phyloP scores from a whole-genome alignment of 2,113 vertebrate genomes.

The Lepisosteus oculatus region DNA sequence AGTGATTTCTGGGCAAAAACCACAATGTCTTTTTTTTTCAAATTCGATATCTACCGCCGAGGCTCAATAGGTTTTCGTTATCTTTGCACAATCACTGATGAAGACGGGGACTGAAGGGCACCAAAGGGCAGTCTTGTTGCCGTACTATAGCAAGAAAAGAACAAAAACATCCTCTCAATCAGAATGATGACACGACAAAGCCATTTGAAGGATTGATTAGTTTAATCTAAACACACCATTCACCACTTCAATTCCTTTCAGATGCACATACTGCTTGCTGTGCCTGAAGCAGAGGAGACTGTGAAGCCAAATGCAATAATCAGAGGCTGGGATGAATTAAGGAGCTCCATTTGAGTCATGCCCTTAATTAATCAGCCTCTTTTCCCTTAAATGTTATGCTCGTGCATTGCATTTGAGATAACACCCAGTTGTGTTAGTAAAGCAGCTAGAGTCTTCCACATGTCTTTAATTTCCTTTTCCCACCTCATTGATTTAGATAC shows the following conservation, averaged over 20 bases:
- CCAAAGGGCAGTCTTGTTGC: not conserved
- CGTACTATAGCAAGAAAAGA: not conserved
- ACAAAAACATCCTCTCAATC: constrained; percentile 50
- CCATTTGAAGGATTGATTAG: constrained; percentile 51
- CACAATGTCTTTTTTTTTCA: not conserved
- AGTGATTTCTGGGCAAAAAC: not conserved
- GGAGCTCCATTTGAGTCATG: not conserved
- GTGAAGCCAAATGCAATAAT: constrained; percentile 60
- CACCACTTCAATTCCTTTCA: constrained; percentile 58
- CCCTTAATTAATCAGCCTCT: not conserved
- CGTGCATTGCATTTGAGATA: no score
- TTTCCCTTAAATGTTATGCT: no score
- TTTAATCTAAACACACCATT: constrained; percentile 55
- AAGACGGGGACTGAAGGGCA: no score
- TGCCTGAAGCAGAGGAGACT: constrained; percentile 56
- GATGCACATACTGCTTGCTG: constrained; percentile 54
- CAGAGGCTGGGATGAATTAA: constrained; percentile 48
- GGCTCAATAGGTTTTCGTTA: no score
- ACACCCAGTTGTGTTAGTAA: no score
- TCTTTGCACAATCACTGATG: no score
- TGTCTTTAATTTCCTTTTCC: no score
- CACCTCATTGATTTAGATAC: no score
- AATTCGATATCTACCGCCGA: no score
- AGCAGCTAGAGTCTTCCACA: no score
- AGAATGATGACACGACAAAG: constrained; percentile 43